phyloP scores from a whole-genome alignment of 2,797 vertebrate species.

The Aldrovandia affinis region DNA sequence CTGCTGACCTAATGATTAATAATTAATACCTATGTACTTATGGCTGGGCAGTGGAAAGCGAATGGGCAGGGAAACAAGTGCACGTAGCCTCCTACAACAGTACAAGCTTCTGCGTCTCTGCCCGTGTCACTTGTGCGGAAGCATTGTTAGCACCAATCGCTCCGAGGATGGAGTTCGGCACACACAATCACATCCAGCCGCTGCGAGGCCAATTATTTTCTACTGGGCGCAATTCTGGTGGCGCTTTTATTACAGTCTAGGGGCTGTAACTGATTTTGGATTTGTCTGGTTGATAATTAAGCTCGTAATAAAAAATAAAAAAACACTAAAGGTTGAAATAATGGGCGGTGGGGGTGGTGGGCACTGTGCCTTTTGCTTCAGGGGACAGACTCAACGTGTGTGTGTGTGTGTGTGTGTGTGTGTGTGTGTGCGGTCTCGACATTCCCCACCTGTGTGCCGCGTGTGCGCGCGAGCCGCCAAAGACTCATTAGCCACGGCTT shows the following conservation, averaged over 20 bases:
- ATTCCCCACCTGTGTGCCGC: not conserved
- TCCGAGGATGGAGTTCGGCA: not conserved
- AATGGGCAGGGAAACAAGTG: not conserved
- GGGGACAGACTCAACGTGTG: not conserved
- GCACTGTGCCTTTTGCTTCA: not conserved
- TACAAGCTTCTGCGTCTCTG: not conserved
- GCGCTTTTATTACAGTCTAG: not conserved
- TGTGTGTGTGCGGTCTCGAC: not conserved
- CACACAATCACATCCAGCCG: not conserved
- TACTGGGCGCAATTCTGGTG: no score
- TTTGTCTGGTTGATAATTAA: not conserved
- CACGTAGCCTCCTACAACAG: not conserved
- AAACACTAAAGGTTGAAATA: not conserved
- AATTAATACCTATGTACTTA: no score
- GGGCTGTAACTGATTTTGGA: not conserved
- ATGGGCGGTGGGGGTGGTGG: not conserved
- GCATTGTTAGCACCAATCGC: not conserved
- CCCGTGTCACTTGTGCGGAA: not conserved
- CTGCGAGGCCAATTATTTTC: slow-evolving; percentile 7
- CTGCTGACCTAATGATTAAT: not conserved
- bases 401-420: no score
- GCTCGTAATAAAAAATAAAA: not conserved
- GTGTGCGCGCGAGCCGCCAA: not conserved
- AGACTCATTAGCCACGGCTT: not conserved
- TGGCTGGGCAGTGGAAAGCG: not conserved